Percentiles rank a stretch among this genome's conserved stretches.
phyloP scores from a whole-genome alignment of 2,888 invertebrate genomes.

The Dryadula phaetusa region DNA sequence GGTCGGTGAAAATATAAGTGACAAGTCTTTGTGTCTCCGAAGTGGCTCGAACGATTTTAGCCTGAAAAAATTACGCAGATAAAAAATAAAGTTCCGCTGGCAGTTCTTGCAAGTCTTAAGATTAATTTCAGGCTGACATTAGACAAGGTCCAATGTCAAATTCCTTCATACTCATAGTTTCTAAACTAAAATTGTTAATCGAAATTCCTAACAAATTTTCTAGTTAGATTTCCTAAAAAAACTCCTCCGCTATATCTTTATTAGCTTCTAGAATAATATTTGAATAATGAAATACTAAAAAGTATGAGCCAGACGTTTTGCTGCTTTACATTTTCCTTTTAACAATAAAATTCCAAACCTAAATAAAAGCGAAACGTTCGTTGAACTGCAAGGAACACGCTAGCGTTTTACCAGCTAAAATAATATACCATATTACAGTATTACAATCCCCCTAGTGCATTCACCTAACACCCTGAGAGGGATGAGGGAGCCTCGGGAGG shows the following conservation, averaged over 20 bases:
- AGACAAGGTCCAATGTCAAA: background rate
- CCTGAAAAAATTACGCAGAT: background rate
- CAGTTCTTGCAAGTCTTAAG: background rate
- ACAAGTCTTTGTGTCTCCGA: slow-evolving; percentile 33
- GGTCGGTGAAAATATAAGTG: slow-evolving; percentile 34
- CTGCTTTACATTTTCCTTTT: slow-evolving; percentile 20
- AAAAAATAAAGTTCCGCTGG: background rate
- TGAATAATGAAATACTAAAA: background rate
- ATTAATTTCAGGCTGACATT: background rate
- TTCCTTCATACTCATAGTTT: background rate
- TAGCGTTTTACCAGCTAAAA: slow-evolving; percentile 49
- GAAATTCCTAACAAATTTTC: background rate
- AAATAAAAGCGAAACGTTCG: slow-evolving; percentile 45
- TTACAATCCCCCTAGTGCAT: slow-evolving; percentile 54
- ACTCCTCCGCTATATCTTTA: background rate
- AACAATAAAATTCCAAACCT: slow-evolving; percentile 14
- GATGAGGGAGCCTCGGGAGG: slow-evolving; percentile 40
- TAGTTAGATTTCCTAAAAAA: background rate
- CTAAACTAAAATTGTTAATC: background rate
- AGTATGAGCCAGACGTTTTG: background rate
- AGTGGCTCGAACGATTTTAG: slow-evolving; percentile 16
- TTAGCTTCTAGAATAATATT: background rate
- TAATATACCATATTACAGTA: slow-evolving; percentile 47
- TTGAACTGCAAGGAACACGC: slow-evolving; percentile 52
- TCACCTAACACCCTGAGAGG: slow-evolving; percentile 61